Conservation (phyloP, 2,888 invertebrate genomes). For the Sussaba pulchella region DNA sequence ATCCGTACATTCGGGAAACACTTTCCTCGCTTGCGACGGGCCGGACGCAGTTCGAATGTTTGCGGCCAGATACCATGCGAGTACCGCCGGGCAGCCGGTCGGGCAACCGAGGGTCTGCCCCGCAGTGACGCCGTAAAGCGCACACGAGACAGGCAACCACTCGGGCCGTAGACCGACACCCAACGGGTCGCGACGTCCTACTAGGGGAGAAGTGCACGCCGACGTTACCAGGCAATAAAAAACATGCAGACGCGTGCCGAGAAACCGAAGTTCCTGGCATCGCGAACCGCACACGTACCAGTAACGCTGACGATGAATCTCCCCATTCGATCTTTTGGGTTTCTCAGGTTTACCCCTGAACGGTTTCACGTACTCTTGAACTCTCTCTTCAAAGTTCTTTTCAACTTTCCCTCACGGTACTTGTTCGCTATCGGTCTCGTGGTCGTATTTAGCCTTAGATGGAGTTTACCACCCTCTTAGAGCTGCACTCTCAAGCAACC, state of each 20-base stretch:
- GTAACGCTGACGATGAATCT: slow-evolving; percentile 77
- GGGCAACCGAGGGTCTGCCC: no score
- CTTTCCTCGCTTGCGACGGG: no score
- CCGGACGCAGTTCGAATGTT: no score
- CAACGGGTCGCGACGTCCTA: slow-evolving; percentile 74
- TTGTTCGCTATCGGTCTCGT: slow-evolving; percentile 88
- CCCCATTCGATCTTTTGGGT: slow-evolving; percentile 85
- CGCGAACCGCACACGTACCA: slow-evolving; percentile 74
- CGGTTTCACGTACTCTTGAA: slow-evolving; percentile 84
- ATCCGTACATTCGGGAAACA: no score
- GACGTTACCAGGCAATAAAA: slow-evolving; percentile 71
- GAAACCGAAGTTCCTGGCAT: slow-evolving; percentile 71
- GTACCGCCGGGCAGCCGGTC: no score
- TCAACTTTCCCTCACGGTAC: slow-evolving; percentile 90
- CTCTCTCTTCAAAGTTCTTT: slow-evolving; percentile 88
- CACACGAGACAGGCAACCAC: no score
- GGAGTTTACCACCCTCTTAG: slow-evolving; percentile 83
- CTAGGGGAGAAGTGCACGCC: slow-evolving; percentile 84
- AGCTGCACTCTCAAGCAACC: slow-evolving; percentile 84
- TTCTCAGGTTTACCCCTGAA: slow-evolving; percentile 87
- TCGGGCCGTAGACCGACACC: no score
- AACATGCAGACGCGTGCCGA: slow-evolving; percentile 60
- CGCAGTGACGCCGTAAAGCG: no score
- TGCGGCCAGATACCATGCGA: no score
- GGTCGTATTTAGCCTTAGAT: slow-evolving; percentile 86